Percentiles rank a stretch among this genome's conserved stretches.
phyloP scores from a whole-genome alignment of 2,888 invertebrate genomes.

The Phymatocera aterrima region DNA sequence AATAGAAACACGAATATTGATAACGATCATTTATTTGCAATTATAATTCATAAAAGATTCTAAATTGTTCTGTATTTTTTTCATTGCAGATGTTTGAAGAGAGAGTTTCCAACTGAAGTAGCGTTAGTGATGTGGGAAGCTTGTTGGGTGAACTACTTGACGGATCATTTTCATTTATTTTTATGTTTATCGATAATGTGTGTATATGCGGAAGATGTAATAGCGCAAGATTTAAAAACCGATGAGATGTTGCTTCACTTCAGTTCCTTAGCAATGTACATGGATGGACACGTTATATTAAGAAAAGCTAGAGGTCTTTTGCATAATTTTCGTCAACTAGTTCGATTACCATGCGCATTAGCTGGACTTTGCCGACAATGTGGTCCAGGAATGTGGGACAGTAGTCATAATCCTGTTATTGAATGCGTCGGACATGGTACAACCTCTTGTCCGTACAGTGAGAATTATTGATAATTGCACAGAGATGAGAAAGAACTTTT shows the following conservation, averaged over 20 bases:
- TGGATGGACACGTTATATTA: slow-evolving; percentile 94
- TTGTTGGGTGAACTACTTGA: slow-evolving; percentile 97
- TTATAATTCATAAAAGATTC: neutral
- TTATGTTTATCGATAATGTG: slow-evolving; percentile 94
- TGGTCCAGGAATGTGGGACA: slow-evolving; percentile 97
- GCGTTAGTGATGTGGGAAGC: slow-evolving; percentile 97
- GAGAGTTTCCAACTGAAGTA: slow-evolving; percentile 93
- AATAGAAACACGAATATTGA: no score
- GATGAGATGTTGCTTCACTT: slow-evolving; percentile 97
- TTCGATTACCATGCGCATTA: slow-evolving; percentile 92
- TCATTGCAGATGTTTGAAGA: slow-evolving; percentile 88
- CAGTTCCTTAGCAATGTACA: slow-evolving; percentile 97
- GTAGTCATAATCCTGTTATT: slow-evolving; percentile 90
- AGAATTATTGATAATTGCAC: slow-evolving; percentile 59
- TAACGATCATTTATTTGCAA: neutral
- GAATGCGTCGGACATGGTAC: slow-evolving; percentile 87
- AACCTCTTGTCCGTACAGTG: slow-evolving; percentile 75
- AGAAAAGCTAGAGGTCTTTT: slow-evolving; percentile 94
- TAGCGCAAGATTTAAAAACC: slow-evolving; percentile 92
- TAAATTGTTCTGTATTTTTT: slow-evolving; percentile 19
- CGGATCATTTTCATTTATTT: slow-evolving; percentile 97
- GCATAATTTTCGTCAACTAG: slow-evolving; percentile 92
- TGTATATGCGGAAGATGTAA: slow-evolving; percentile 94
- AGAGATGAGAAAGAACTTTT: neutral
- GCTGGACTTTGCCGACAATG: slow-evolving; percentile 92